These are phyloP conservation scores for Trichonephila clavata DNA, from an alignment of 1,140 invertebrate genomes.

Conservation along the genomic window DNA sequence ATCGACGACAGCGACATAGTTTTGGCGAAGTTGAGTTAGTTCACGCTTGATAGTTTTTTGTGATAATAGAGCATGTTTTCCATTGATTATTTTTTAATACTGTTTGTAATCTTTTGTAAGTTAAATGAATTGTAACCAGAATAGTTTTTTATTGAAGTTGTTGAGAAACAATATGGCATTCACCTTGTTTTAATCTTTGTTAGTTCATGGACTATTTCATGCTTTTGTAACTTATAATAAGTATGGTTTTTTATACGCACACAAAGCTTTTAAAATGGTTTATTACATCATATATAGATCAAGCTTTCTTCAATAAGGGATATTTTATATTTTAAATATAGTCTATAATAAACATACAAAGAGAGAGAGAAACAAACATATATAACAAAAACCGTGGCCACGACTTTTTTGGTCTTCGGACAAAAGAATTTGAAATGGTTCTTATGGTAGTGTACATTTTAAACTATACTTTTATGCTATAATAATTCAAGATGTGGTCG, in stretches of 20 bases:
- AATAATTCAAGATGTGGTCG: too few species aligned
- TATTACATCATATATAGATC: too few species aligned
- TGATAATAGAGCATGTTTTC: neutral
- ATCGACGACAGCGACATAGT: neutral
- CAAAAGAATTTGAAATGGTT: too few species aligned
- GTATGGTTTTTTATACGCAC: neutral
- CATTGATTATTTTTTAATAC: neutral
- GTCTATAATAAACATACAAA: too few species aligned
- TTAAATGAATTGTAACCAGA: neutral
- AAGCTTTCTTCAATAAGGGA: too few species aligned
- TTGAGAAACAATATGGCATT: neutral
- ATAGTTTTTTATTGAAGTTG: neutral
- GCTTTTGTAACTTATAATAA: neutral
- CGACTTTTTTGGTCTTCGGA: too few species aligned
- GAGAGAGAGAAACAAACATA: too few species aligned
- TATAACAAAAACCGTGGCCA: too few species aligned
- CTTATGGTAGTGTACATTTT: too few species aligned
- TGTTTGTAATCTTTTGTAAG: neutral
- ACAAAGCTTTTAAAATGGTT: too few species aligned
- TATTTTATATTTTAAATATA: too few species aligned
- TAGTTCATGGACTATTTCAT: neutral
- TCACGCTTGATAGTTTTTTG: neutral
- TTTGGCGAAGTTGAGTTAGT: neutral
- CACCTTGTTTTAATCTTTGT: conserved; percentile 4
- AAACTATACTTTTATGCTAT: too few species aligned